Conservation (phyloP, 2,113 vertebrate species). For the Riparia riparia region DNA sequence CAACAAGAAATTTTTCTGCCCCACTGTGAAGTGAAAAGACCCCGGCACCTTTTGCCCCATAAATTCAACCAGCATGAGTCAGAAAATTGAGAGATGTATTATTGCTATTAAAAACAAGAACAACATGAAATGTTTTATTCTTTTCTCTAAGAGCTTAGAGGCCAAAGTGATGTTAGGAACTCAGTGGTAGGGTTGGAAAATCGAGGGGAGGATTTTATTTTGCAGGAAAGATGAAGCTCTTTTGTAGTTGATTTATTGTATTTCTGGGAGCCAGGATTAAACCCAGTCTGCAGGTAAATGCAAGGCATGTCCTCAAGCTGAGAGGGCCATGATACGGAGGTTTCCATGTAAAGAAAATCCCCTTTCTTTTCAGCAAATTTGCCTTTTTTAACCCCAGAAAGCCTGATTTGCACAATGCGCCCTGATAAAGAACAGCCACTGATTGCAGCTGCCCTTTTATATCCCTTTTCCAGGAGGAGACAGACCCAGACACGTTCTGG, state of each 20-base stretch:
- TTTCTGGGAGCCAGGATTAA: not conserved
- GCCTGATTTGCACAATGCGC: not conserved
- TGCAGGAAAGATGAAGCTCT: not conserved
- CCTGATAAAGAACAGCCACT: not conserved
- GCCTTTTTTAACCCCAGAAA: not conserved
- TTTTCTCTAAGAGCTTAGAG: not conserved
- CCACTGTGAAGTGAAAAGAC: not conserved
- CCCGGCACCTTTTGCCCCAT: not conserved
- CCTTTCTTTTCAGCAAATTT: not conserved
- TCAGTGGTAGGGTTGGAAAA: not conserved
- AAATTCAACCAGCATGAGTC: not conserved
- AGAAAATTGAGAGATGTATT: not conserved
- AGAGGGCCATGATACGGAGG: not conserved
- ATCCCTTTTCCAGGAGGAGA: not conserved
- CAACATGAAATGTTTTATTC: not conserved
- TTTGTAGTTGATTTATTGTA: not conserved
- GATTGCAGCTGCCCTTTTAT: conserved; percentile 13
- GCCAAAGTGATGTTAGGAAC: not conserved
- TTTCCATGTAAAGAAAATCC: accelerated
- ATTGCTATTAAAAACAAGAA: not conserved
- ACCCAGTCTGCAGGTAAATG: not conserved
- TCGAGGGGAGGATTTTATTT: not conserved
- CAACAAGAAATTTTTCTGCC: not conserved
- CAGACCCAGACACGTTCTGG: conserved; percentile 54
- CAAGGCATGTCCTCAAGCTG: not conserved